Evolutionary conservation across 1,140 invertebrate species (phyloP).

Genomic region (Meteorus sp.): DNA sequence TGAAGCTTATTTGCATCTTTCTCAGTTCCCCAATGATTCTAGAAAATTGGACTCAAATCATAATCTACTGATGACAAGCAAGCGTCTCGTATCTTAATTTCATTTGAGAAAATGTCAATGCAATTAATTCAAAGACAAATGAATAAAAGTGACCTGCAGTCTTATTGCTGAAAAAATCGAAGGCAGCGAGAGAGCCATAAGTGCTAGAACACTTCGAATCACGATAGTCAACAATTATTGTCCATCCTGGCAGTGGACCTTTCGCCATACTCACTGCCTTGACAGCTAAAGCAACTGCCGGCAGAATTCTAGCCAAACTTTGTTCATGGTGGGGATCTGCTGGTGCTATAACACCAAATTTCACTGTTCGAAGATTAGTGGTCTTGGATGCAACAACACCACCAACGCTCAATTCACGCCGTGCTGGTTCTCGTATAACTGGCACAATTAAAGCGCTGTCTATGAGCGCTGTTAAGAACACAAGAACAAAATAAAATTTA

Average conservation of each 20-base stretch:
- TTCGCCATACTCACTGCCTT: slow-evolving; percentile 61
- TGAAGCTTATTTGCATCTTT: too few relatives aligned
- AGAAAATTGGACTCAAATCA: too few relatives aligned
- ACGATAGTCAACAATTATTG: slow-evolving; percentile 68
- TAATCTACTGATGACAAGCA: too few relatives aligned
- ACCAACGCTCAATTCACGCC: slow-evolving; percentile 29
- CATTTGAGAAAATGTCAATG: too few relatives aligned
- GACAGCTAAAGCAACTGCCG: slow-evolving; percentile 75
- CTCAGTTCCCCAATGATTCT: too few relatives aligned
- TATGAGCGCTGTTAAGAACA: background rate
- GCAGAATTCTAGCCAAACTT: slow-evolving; percentile 70
- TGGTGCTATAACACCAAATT: slow-evolving; percentile 71
- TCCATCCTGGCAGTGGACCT: slow-evolving; percentile 68
- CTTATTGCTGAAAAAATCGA: slow-evolving; percentile 74
- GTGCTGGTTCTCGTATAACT: slow-evolving; percentile 47
- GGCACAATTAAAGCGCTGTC: slow-evolving; percentile 44
- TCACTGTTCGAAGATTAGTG: slow-evolving; percentile 50
- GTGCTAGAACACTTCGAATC: slow-evolving; percentile 81
- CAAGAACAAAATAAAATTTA: background rate
- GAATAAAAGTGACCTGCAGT: slow-evolving; percentile 63
- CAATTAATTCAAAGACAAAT: slow-evolving; percentile 4
- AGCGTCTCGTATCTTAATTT: too few relatives aligned
- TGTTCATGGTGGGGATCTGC: slow-evolving; percentile 65
- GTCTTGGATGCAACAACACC: background rate
- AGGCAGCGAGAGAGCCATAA: slow-evolving; percentile 75